phyloP scores from a whole-genome alignment of 2,113 vertebrate genomes.

The Xiphophorus couchianus region DNA sequence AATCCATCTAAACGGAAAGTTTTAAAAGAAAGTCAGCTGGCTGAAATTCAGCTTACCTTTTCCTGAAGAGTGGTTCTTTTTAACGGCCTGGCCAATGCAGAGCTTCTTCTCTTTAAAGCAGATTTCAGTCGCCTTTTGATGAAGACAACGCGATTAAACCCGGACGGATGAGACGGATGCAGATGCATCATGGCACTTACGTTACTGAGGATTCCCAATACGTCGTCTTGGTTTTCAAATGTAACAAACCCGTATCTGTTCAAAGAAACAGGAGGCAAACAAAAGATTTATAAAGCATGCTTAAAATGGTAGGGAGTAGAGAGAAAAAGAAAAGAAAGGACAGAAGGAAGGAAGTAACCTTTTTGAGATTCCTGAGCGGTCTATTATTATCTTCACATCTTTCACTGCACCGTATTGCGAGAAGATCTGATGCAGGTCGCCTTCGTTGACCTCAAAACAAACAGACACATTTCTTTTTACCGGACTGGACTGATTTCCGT shows the following conservation, averaged over 20 bases:
- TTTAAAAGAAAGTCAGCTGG: neutral
- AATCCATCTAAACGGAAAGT: neutral
- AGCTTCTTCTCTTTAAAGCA: conserved; percentile 86
- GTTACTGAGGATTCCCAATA: conserved; percentile 86
- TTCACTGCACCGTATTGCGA: conserved; percentile 85
- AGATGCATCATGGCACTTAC: conserved; percentile 68
- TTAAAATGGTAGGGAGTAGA: neutral
- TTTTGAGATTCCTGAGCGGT: conserved; percentile 87
- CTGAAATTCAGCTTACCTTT: conserved; percentile 64
- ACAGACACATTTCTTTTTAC: neutral
- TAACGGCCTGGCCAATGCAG: conserved; percentile 87
- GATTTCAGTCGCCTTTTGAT: conserved; percentile 80
- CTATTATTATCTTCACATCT: conserved; percentile 89
- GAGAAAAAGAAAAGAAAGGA: fast-evolving
- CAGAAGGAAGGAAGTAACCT: conserved; percentile 72
- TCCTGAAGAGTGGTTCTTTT: conserved; percentile 80
- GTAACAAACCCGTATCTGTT: conserved; percentile 90
- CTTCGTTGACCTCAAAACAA: conserved; percentile 82
- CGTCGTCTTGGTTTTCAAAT: conserved; percentile 88
- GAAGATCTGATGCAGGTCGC: conserved; percentile 86
- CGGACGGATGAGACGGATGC: neutral
- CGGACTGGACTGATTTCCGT: too few species aligned
- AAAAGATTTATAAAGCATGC: neutral
- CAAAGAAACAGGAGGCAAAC: neutral
- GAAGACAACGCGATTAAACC: neutral